Conservation (phyloP, 2,888 invertebrate species). For the Amphiduros pacificus region DNA sequence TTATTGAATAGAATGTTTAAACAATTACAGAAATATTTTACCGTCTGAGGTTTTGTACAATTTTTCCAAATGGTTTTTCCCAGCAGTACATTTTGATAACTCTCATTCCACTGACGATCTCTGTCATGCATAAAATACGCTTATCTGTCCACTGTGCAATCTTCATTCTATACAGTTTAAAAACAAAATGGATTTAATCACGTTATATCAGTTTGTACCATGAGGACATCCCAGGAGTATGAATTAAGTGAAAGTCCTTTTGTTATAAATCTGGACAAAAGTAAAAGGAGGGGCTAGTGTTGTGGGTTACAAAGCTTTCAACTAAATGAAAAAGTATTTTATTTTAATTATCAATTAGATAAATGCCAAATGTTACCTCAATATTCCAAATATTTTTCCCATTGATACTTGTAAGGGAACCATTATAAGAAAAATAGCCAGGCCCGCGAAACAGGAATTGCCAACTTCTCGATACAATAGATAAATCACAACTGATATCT, state of each 20-base stretch:
- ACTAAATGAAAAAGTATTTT: no score
- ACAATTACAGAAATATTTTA: neutral
- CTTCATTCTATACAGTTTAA: no score
- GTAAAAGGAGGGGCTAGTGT: no score
- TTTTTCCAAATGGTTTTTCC: neutral
- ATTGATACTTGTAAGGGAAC: neutral
- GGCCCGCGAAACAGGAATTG: neutral
- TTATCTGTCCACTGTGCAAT: neutral
- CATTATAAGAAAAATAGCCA: neutral
- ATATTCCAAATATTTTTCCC: neutral
- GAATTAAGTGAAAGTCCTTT: no score
- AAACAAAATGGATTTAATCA: no score
- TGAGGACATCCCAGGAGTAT: no score
- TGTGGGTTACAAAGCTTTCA: no score
- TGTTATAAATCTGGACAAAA: no score
- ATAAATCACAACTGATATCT: neutral
- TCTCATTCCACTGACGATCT: neutral
- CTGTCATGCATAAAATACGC: neutral
- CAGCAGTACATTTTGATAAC: conserved; percentile 1
- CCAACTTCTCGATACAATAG: neutral
- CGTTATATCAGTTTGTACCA: no score
- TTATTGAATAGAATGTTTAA: no score
- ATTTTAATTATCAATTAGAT: no score
- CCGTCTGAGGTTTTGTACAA: neutral
- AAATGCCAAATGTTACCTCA: neutral